These are phyloP conservation scores for Temnopleurus reevesii DNA, from an alignment of 53 echinoderm and acorn worm species.

Conservation along the genomic window DNA sequence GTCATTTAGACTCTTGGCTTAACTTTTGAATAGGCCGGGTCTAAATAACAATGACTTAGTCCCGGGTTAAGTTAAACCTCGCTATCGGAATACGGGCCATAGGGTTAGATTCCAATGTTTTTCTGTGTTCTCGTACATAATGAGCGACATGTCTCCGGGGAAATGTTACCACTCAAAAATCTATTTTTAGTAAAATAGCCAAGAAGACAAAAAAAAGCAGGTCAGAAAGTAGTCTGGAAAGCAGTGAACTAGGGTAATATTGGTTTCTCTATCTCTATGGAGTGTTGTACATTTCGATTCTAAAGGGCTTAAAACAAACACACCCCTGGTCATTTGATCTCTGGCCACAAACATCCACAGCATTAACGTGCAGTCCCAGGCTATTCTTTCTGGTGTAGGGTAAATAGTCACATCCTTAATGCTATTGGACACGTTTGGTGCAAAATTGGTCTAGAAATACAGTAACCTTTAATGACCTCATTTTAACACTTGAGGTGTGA, in stretches of 20 bases:
- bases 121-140: too few relatives aligned
- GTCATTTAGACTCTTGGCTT: too few relatives aligned
- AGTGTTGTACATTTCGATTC: neutral
- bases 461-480: neutral
- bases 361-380: neutral
- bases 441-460: constrained; percentile 14
- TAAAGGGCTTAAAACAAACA: neutral
- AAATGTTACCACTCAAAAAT: too few relatives aligned
- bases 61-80: too few relatives aligned
- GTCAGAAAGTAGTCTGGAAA: neutral
- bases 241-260: neutral
- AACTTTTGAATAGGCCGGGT: too few relatives aligned
- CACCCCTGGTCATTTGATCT: constrained; percentile 17
- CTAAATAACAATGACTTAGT: too few relatives aligned
- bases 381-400: constrained; percentile 7
- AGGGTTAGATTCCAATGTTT: too few relatives aligned
- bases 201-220: neutral
- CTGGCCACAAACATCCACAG: neutral
- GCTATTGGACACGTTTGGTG: neutral
- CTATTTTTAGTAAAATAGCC: too few relatives aligned
- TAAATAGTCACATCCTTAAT: neutral
- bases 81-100: too few relatives aligned
- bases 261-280: neutral
- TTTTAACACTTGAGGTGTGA: neutral
- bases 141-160: too few relatives aligned